phyloP scores from a whole-genome alignment of 2,113 vertebrate genomes.

The Cavia aperea region DNA sequence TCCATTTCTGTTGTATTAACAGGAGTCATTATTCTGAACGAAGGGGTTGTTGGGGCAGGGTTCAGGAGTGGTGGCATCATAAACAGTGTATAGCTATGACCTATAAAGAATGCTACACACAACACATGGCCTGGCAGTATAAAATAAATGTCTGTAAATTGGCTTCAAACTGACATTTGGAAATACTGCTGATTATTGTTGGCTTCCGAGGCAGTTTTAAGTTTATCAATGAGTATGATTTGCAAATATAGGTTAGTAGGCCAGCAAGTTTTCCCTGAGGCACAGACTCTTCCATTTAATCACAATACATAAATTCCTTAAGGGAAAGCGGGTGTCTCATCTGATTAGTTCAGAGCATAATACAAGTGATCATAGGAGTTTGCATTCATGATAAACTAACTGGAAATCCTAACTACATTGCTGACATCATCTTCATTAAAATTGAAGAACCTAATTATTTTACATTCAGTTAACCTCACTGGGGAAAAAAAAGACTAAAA shows the following conservation, averaged over 20 bases:
- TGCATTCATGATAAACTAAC: constrained; percentile 25
- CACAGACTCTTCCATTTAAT: constrained; percentile 58
- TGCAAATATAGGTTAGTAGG: constrained; percentile 68
- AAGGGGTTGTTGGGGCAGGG: background rate
- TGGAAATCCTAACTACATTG: background rate
- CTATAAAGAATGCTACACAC: background rate
- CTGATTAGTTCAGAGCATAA: constrained; percentile 46
- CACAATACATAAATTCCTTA: constrained; percentile 59
- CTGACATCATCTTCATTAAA: constrained; percentile 48
- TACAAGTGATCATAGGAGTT: constrained; percentile 29
- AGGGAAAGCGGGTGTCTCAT: constrained; percentile 28
- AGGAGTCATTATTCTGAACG: constrained; percentile 20
- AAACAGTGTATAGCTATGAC: background rate
- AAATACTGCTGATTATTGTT: constrained; percentile 4
- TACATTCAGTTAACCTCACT: constrained; percentile 17
- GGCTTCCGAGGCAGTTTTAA: constrained; percentile 31
- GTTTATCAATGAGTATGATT: constrained; percentile 61
- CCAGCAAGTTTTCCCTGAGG: constrained; percentile 43
- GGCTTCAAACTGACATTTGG: background rate
- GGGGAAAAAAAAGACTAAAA: constrained; percentile 5
- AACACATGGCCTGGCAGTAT: background rate
- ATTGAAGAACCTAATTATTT: constrained; percentile 49
- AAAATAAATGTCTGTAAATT: background rate
- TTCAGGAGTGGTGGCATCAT: background rate
- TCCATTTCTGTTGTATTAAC: constrained; percentile 56